phyloP scores from a whole-genome alignment of 2,797 vertebrate genomes.

The Otolemur crassicaudatus region DNA sequence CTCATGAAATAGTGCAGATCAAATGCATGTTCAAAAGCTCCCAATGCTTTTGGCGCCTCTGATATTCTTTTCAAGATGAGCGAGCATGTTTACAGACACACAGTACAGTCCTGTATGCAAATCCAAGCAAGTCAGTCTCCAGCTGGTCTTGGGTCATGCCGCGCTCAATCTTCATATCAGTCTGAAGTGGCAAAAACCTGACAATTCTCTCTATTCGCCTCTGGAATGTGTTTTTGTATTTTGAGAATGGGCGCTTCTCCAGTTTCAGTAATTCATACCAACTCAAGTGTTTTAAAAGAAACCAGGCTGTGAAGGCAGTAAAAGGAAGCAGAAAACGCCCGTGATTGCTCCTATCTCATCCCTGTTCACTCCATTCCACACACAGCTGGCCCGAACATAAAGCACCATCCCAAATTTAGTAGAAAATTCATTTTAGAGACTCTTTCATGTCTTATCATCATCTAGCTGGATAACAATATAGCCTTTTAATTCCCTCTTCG shows the following conservation, averaged over 20 bases:
- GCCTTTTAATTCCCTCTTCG: slow-evolving; percentile 58
- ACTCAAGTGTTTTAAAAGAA: slow-evolving; percentile 68
- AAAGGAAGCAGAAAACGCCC: slow-evolving; percentile 34
- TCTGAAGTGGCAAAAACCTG: slow-evolving; percentile 27
- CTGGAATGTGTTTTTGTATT: slow-evolving; percentile 63
- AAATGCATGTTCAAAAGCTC: neutral
- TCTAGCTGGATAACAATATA: slow-evolving; percentile 28
- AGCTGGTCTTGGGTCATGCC: neutral
- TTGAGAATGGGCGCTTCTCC: slow-evolving; percentile 35
- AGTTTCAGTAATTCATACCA: slow-evolving; percentile 64
- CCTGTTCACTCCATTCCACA: neutral
- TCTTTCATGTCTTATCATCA: slow-evolving; percentile 67
- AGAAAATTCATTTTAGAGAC: slow-evolving; percentile 54
- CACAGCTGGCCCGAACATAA: slow-evolving; percentile 67
- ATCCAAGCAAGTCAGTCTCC: slow-evolving; percentile 7
- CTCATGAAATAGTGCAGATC: neutral
- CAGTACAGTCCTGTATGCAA: neutral
- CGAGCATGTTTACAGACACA: neutral
- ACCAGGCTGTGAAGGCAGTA: slow-evolving; percentile 26
- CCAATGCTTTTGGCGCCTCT: neutral
- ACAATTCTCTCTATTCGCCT: neutral
- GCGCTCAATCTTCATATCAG: slow-evolving; percentile 14
- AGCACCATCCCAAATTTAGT: slow-evolving; percentile 51
- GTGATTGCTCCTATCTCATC: neutral
- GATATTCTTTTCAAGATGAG: neutral